These are phyloP conservation scores for Lithobates sylvaticus DNA, from an alignment of 2,797 vertebrate genomes.

Conservation along the genomic window DNA sequence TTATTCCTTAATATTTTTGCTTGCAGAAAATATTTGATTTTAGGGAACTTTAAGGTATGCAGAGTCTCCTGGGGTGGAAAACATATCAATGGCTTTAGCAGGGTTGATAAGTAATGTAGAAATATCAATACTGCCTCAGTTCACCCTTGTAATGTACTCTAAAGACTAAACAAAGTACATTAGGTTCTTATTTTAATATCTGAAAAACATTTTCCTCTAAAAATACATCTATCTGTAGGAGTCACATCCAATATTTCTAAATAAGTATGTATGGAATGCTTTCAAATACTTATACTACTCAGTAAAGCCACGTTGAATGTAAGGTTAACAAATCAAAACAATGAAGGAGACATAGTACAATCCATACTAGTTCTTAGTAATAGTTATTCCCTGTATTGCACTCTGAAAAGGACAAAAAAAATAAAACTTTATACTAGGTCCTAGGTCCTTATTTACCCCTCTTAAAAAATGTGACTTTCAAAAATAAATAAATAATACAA, in stretches of 20 bases:
- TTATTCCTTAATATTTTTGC: too few species aligned
- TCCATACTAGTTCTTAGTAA: too few species aligned
- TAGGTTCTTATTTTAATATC: not conserved
- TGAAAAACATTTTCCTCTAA: not conserved
- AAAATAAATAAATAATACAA: too few species aligned
- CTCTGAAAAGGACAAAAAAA: not conserved
- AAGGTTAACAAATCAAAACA: conserved; percentile 7
- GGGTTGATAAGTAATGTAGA: too few species aligned
- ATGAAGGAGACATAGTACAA: not conserved
- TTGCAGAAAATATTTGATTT: too few species aligned
- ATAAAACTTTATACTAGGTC: not conserved
- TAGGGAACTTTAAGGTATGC: too few species aligned
- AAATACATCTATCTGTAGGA: too few species aligned
- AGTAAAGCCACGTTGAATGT: conserved; percentile 8
- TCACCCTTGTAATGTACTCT: not conserved
- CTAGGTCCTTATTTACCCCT: not conserved
- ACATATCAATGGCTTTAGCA: too few species aligned
- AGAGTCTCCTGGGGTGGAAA: too few species aligned
- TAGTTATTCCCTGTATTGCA: too few species aligned
- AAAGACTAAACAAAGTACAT: not conserved
- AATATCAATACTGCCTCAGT: not conserved
- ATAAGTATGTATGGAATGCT: conserved; percentile 14
- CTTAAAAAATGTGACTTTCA: too few species aligned
- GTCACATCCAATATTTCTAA: not conserved
- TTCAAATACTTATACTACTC: conserved; percentile 33